Base-by-base conservation (phyloP, 2,888 invertebrate species). In the Trilocha varians region DNA sequence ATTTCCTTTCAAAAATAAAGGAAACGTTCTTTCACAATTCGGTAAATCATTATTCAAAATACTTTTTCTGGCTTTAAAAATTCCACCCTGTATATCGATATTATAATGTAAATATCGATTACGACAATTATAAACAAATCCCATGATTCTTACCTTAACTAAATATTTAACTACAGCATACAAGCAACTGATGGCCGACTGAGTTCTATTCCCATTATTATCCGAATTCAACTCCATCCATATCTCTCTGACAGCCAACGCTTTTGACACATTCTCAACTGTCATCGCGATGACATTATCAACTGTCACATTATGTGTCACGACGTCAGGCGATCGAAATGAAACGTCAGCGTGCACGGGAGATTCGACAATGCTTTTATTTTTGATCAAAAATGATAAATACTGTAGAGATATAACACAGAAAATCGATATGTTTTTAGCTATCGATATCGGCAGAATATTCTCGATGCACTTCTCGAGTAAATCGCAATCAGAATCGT, bases 131-230 rank as follows among this genome's bases (percentile, higher is more conserved):
- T 35, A 25, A 34, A 38, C 32, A 16, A 36, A 33, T 34, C 14
- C 14, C 34, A 36, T 17, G 2, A n/a, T n/a, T 50, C 64, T 59
- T 50, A 86, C 86, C 72, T 85, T 84, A 1, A 84, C 79, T 38
- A 82, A 63, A 67, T 86, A 82, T 46, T 84, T 83, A 4, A 85
- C 73, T 16, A 83, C 62, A 0, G 83, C 83, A 51, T 78, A 87
- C 54, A 87, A 61, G 44, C 87, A 87, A 45, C 85, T 82, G 1
- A 87, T 73, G 1, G 85, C 84, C 1, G 87, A 87, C 40, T 86
- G 86, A 1, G 71, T 76, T 40, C 83, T 70, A 53, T 82, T 82
- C 3, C 65, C 51, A 52, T 87, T 85, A 1, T 63, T 67, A 42
- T 86, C 85, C 0, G 61, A 54, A 46, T 87, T 86, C 52, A 87